These are phyloP conservation scores for Brachionus rotundiformis DNA, from an alignment of 1,140 invertebrate species.

Conservation along the genomic window DNA sequence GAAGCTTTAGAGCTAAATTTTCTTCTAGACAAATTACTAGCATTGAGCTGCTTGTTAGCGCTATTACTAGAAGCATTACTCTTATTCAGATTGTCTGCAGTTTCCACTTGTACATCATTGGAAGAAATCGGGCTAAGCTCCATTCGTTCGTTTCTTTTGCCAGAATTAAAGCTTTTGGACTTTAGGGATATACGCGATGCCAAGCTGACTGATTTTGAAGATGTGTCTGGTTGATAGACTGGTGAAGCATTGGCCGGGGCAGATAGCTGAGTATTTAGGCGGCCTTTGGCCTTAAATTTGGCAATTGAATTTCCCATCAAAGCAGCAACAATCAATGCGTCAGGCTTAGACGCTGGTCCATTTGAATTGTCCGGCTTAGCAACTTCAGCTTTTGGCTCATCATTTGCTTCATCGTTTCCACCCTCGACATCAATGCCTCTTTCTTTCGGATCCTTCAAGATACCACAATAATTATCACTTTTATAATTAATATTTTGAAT, in stretches of 20 bases:
- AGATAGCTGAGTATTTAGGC: background rate
- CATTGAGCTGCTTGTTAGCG: constrained; percentile 28
- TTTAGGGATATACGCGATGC: background rate
- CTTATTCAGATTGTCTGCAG: background rate
- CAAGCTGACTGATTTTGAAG: background rate
- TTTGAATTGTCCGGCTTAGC: background rate
- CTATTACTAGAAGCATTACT: constrained; percentile 9
- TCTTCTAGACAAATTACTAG: constrained; percentile 6
- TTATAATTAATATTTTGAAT: too few species aligned
- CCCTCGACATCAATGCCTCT: constrained; percentile 3
- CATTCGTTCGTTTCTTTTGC: background rate
- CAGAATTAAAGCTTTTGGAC: constrained; percentile 10
- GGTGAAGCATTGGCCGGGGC: background rate
- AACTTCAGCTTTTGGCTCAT: background rate
- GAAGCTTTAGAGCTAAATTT: constrained; percentile 45
- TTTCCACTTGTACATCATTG: background rate
- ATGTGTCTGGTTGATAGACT: background rate
- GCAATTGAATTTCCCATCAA: constrained; percentile 41
- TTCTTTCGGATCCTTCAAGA: background rate
- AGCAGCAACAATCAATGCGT: constrained; percentile 30
- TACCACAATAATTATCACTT: too few species aligned
- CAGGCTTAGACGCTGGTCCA: background rate
- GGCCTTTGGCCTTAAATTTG: constrained; percentile 7
- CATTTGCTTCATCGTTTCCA: background rate
- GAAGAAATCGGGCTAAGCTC: background rate